These are phyloP conservation scores for Chaetorhynchus papuensis DNA, from an alignment of 2,113 vertebrate species.

Conservation along the genomic window DNA sequence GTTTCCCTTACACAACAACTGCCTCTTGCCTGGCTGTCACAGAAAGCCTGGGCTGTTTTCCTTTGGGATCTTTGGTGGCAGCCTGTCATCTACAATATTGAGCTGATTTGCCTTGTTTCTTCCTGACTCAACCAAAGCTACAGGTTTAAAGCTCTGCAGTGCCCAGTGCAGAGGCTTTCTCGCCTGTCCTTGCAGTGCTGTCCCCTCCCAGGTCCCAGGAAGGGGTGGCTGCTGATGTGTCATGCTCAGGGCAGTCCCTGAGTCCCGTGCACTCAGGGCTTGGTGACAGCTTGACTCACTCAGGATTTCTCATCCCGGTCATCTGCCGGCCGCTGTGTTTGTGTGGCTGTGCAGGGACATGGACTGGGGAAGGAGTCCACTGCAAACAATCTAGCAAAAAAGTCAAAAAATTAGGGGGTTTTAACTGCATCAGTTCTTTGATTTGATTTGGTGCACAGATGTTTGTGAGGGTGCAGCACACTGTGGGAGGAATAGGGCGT, in stretches of 20 bases:
- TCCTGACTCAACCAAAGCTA: neutral
- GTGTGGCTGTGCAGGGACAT: neutral
- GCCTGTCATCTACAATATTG: neutral
- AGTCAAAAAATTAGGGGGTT: neutral
- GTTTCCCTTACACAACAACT: neutral
- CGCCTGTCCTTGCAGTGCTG: accelerated
- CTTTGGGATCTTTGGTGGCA: neutral
- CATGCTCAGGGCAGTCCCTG: accelerated
- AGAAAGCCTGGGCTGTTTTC: neutral
- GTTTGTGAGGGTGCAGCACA: neutral
- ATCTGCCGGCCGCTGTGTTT: neutral
- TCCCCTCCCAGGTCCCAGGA: neutral
- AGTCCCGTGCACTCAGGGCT: neutral
- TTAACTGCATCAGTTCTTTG: neutral
- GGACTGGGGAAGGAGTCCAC: neutral
- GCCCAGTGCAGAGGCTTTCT: neutral
- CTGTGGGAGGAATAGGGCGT: neutral
- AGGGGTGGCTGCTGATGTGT: neutral
- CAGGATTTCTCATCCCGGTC: neutral
- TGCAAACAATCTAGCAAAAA: neutral
- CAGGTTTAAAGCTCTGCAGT: neutral
- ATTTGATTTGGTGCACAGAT: neutral
- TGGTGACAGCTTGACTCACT: accelerated
- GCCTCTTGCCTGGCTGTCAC: neutral
- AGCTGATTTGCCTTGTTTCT: neutral